Evolutionary conservation across 2,797 vertebrate species (phyloP), one percentile per base, ranked within the genome.

Genomic region (Mionectes olivaceus): DNA sequence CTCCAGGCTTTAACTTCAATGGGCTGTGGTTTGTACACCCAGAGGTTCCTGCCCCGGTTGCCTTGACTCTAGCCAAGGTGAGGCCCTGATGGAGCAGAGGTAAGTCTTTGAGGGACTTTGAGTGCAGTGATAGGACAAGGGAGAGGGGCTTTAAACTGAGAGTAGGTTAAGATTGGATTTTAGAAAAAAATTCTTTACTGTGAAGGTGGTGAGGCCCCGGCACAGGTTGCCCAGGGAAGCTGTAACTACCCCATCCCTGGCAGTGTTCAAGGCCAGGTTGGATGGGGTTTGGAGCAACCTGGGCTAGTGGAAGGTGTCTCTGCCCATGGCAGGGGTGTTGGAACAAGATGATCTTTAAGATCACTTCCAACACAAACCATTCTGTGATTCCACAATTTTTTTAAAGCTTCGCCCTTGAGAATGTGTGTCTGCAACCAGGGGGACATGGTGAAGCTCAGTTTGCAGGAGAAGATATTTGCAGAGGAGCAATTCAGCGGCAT

Each of bases 211-310:
- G 46, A 53, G 33, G 53, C 32, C 22, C 46, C n/a, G 74, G 27
- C 9, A 53, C 19, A 79, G 13, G 13, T 0, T 71, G 12, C 0
- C 41, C 19, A 21, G 67, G 35, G 19, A 21, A 60, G 30, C 46
- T 53, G 67, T 15, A 46, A 19, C 7, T 67, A 22, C 2, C 7
- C 6, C 33, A 19, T 35, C 11, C 32, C 27, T 84, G 46, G 30
- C 53, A 67, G 18, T 15, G 4, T 11, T 0, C 46, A 32, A 21
- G 22, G 22, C 7, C 52, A 32, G 15, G 16, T 2, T 35, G 27
- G 33, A 73, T 0, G 0, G 32, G 32, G 11, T 8, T 60, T 12
- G 27, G 23, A 65, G 19, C 7, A 53, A 3, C 16, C 16, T 47
- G 30, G 7, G 5, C 9, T 3, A 21, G 33, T 47, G 80, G 6